These are phyloP conservation scores for Monochamus alternatus DNA, from an alignment of 2,888 invertebrate genomes.

Conservation along the genomic window DNA sequence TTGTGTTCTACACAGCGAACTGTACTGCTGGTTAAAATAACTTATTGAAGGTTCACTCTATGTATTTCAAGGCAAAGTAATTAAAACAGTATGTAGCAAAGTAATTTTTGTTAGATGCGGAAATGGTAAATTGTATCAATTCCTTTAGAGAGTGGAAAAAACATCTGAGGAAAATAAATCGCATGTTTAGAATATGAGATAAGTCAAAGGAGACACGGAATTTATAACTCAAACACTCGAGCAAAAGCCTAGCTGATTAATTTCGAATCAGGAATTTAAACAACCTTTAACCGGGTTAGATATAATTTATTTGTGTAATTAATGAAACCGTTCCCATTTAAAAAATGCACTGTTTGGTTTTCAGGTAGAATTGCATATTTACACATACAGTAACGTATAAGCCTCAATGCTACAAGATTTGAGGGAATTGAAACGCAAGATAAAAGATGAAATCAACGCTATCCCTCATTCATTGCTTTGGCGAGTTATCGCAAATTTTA, in stretches of 20 bases:
- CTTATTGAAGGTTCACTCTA: no score
- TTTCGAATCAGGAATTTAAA: slow-evolving; percentile 25
- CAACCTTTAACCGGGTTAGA: slow-evolving; percentile 6
- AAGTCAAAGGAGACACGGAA: slow-evolving; percentile 7
- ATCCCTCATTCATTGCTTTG: no score
- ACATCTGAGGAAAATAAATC: slow-evolving; percentile 1
- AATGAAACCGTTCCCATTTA: slow-evolving; percentile 10
- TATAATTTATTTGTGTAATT: slow-evolving; percentile 39
- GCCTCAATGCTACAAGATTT: no score
- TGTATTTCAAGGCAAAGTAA: no score
- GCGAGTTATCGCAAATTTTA: no score
- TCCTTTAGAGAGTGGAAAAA: background rate
- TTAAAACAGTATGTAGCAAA: no score
- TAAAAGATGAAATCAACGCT: no score
- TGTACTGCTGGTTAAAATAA: no score
- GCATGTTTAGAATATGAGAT: slow-evolving; percentile 8
- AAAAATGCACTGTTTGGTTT: slow-evolving; percentile 6
- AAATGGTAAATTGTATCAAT: background rate
- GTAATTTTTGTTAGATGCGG: no score
- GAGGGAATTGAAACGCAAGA: no score
- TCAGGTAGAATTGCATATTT: slow-evolving; percentile 12
- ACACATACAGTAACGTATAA: background rate
- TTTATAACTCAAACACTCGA: slow-evolving; percentile 17
- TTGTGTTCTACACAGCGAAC: no score
- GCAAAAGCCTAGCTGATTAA: slow-evolving; percentile 27